phyloP scores from a whole-genome alignment of 2,888 invertebrate genomes.

The Epinotia nisella region DNA sequence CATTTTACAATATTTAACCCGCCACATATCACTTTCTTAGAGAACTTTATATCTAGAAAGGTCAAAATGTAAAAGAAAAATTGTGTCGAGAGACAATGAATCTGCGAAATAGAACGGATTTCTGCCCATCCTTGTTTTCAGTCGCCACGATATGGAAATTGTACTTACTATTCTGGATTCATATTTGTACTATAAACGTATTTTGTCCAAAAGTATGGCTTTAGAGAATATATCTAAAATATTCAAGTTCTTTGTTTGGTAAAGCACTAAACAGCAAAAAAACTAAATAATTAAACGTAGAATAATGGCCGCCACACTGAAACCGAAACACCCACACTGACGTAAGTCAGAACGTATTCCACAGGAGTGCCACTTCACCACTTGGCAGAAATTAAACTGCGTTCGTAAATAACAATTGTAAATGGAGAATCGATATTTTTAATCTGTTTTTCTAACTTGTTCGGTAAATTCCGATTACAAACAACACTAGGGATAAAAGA shows the following conservation, averaged over 20 bases:
- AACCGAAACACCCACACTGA: conserved; percentile 82
- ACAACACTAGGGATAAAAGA: background rate
- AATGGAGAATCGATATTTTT: conserved; percentile 23
- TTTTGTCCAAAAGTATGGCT: conserved; percentile 68
- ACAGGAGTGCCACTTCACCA: conserved; percentile 84
- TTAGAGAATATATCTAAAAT: conserved; percentile 65
- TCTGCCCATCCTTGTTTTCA: conserved; percentile 73
- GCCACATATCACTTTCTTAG: conserved; percentile 13
- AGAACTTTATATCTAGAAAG: background rate
- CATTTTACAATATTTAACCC: conserved; percentile 25
- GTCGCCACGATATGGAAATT: conserved; percentile 63
- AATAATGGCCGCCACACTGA: conserved; percentile 79
- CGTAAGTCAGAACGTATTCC: conserved; percentile 78
- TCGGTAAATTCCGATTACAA: conserved; percentile 27
- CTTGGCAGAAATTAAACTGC: conserved; percentile 78
- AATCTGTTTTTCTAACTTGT: conserved; percentile 10
- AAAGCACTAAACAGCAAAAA: conserved; percentile 77
- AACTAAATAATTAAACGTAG: conserved; percentile 78
- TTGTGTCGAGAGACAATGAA: conserved; percentile 66
- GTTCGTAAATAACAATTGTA: conserved; percentile 59
- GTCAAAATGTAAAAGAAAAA: conserved; percentile 45
- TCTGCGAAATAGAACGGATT: conserved; percentile 70
- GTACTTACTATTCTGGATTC: conserved; percentile 94
- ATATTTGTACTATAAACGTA: conserved; percentile 83
- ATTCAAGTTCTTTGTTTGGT: conserved; percentile 74